These are phyloP conservation scores for Brachionus asplanchnoidis DNA, from an alignment of 1,140 invertebrate genomes.

Conservation along the genomic window DNA sequence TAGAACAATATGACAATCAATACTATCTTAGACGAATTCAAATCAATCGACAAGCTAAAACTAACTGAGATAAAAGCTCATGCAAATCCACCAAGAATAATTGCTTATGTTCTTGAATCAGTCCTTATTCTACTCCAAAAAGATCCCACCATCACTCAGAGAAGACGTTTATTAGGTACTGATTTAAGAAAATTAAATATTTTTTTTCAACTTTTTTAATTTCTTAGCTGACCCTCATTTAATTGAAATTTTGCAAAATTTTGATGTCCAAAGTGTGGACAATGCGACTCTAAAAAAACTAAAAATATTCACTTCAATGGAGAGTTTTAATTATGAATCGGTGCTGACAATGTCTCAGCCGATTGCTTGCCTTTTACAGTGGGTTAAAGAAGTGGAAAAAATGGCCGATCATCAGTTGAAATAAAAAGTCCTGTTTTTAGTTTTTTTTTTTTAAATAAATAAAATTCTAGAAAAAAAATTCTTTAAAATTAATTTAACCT, in stretches of 20 bases:
- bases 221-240: neutral
- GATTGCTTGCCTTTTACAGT: neutral
- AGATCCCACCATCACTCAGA: neutral
- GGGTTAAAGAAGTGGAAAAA: conserved; percentile 26
- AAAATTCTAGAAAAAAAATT: no score
- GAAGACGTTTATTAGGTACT: neutral
- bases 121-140: neutral
- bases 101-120: neutral
- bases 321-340: conserved; percentile 2
- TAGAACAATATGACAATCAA: neutral
- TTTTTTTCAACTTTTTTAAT: neutral
- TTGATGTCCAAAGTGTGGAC: conserved; percentile 8
- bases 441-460: neutral
- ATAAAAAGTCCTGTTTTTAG: neutral
- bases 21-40: neutral
- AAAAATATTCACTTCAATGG: neutral
- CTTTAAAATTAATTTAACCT: neutral
- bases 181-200: neutral
- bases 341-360: neutral
- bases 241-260: neutral
- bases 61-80: neutral
- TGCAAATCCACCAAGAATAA: conserved; percentile 12
- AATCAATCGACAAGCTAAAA: neutral
- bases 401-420: neutral
- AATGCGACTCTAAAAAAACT: neutral